A percentile compares a stretch with the other conserved stretches of the same genome.
These are phyloP conservation scores for Accipiter virgatus DNA, from an alignment of 2,113 vertebrate species.

Conservation along the genomic window DNA sequence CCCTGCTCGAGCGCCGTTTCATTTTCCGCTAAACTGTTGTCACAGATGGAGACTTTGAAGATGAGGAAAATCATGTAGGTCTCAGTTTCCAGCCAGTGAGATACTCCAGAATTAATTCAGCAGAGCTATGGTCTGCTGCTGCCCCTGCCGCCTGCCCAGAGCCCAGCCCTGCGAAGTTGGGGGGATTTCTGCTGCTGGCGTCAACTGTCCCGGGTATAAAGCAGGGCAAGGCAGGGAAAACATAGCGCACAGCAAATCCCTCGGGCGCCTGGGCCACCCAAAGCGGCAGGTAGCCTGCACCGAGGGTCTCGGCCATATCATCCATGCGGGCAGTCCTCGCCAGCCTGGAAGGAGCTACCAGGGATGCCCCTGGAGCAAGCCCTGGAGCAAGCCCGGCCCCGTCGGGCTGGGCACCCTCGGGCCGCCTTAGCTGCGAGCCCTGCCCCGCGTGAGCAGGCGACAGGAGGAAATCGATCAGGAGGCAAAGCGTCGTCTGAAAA, in stretches of 20 bases:
- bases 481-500: background rate
- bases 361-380: background rate
- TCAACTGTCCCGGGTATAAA: background rate
- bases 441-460: background rate
- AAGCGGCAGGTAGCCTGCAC: fast-evolving
- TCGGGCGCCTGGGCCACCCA: background rate
- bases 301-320: background rate
- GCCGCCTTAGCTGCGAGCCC: background rate
- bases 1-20: background rate
- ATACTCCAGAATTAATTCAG: background rate
- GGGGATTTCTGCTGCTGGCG: background rate
- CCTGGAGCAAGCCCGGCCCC: background rate
- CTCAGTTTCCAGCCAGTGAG: background rate
- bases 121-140: background rate
- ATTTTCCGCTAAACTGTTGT: background rate
- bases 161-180: background rate
- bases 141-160: background rate
- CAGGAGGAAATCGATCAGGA: background rate
- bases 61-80: background rate
- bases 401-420: fast-evolving
- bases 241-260: background rate
- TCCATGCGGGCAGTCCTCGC: background rate
- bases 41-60: background rate
- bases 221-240: background rate
- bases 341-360: background rate